A percentile compares a stretch with the other conserved stretches of the same genome.
phyloP scores from a whole-genome alignment of 2,113 vertebrate genomes.

The Microcebus jonahi region DNA sequence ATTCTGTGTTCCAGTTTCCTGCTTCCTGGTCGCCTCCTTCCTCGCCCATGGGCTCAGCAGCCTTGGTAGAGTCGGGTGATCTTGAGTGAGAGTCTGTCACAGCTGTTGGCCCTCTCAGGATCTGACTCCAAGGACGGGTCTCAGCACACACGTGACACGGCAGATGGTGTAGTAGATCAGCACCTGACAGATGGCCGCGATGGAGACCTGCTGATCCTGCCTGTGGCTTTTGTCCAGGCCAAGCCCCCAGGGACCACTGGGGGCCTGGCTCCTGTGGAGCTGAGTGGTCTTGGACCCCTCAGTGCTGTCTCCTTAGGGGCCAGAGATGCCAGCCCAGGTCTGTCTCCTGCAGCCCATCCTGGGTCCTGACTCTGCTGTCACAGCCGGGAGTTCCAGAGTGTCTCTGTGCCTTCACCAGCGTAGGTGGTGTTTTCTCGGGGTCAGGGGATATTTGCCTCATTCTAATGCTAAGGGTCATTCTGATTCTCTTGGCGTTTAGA shows the following conservation, averaged over 20 bases:
- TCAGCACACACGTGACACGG: rapidly evolving
- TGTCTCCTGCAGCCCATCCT: neutral
- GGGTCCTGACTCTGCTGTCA: neutral
- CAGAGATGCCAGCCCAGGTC: rapidly evolving
- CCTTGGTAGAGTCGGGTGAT: neutral
- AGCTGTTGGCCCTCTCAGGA: rapidly evolving
- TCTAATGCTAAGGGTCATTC: neutral
- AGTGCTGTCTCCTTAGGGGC: rapidly evolving
- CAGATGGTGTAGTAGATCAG: rapidly evolving
- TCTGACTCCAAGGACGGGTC: neutral
- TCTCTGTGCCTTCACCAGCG: rapidly evolving
- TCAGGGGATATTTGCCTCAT: neutral
- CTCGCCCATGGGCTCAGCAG: rapidly evolving
- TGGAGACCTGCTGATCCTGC: rapidly evolving
- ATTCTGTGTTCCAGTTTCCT: no score
- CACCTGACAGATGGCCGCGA: rapidly evolving
- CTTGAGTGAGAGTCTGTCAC: neutral
- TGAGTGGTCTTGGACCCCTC: no score
- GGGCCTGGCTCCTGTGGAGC: neutral
- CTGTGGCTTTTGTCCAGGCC: neutral
- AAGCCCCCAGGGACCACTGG: rapidly evolving
- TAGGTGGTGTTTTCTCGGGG: no score
- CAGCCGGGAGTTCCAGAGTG: neutral
- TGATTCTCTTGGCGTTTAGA: neutral
- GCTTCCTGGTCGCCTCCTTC: no score